Percentiles rank a stretch among this genome's conserved stretches.
Evolutionary conservation across 1,140 invertebrate genomes (phyloP).

Genomic region (Rhynchophorus ferrugineus): DNA sequence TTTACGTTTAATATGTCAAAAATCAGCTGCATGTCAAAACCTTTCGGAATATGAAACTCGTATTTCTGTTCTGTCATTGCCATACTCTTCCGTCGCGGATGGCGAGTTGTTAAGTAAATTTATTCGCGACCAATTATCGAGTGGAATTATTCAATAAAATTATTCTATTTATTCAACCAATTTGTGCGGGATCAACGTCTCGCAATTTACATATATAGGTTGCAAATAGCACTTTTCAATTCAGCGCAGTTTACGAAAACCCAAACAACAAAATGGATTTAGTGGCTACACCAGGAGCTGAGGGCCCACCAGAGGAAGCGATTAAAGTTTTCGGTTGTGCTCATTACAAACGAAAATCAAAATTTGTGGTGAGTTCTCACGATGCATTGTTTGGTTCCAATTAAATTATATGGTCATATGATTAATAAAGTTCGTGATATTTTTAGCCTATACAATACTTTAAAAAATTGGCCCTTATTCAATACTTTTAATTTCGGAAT

Average conservation of each 20-base stretch:
- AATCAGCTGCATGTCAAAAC: background rate
- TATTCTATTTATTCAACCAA: background rate
- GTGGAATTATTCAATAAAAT: background rate
- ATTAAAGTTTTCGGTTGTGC: conserved; percentile 57
- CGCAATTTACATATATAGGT: background rate
- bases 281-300: conserved; percentile 32
- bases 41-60: too few relatives aligned
- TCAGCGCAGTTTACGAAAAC: background rate
- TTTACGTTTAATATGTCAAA: too few relatives aligned
- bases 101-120: background rate
- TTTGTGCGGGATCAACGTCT: background rate
- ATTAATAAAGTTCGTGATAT: too few relatives aligned
- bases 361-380: conserved; percentile 65
- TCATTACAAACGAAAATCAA: conserved; percentile 71
- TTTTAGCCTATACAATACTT: too few relatives aligned
- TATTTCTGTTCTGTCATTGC: too few relatives aligned
- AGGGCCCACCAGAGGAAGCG: conserved; percentile 35
- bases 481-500: too few relatives aligned
- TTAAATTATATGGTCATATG: too few relatives aligned
- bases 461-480: too few relatives aligned
- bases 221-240: background rate
- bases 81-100: background rate
- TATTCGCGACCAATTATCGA: background rate
- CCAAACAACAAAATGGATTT: conserved; percentile 26
- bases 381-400: too few relatives aligned